Base-by-base conservation (phyloP, 2,888 invertebrate species). In the Torymus auratus region DNA sequence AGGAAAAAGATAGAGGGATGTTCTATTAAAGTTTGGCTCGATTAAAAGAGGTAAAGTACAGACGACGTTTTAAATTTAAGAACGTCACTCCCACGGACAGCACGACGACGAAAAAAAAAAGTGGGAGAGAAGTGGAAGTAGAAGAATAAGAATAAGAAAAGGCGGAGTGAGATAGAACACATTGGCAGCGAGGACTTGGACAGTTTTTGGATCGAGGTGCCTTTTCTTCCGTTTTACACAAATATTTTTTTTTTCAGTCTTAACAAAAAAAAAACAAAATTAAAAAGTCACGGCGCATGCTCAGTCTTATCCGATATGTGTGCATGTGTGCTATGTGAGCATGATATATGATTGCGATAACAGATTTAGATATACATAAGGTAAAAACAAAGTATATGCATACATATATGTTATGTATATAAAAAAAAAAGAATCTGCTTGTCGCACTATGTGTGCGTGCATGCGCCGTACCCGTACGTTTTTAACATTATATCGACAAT, bases 161-260 rank as follows among this genome's bases (percentile, higher is more conserved):
- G 69, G 11, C 5, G 28, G 14, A 58, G 41, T 52, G 72, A 72
- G 58, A 15, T 67, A 71, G 69, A 20, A 62, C 28, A 56, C 13
- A 65, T 55, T 53, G 60, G 52, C 76, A 64, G 61, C 72, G 15
- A 28, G 67, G 62, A 52, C 68, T 76, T 15, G 13, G 71, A 77
- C 68, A 67, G 67, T 60, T 81, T 81, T 81, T 78, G 70, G 77
- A 78, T 53, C 77, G 23, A 81, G 74, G 28, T 28, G 28, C 28
- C 28, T 28, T 28, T 28, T 28, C 28, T 28, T 28, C 28, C 5
- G 28, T 28, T 28, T 4, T 28, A 28, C 28, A 28, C 28, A 28
- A 28, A 28, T 28, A 28, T 28, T 2, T 28, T 7, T 28, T 28
- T 28, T 28, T 76, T 82, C 78, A 82, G 78, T 82, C 82, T 74